Evolutionary conservation across 1,140 invertebrate genomes (phyloP), one percentile per base, ranked within the genome.

Genomic region (Centruroides sculpturatus): DNA sequence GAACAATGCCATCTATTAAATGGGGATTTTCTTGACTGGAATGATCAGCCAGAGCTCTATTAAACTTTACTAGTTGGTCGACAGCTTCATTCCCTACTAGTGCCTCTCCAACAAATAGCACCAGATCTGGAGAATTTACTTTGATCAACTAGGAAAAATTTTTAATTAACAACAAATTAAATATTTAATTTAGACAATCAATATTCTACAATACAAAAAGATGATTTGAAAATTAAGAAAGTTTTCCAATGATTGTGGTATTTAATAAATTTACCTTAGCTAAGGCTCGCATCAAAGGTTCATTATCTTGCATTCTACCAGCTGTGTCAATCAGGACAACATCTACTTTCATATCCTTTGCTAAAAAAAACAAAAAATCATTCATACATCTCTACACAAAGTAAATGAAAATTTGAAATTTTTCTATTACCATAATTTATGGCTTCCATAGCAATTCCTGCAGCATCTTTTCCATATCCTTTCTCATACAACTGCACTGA

Each of bases 21-120:
- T 93, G 89, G 3, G 91, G 89, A 75, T 86, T 85, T n/a, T 76
- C 73, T 35, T 83, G 84, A 47, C 82, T 83, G 35, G 87, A 89
- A 71, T 89, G 86, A 74, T 93, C 89, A 10, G 87, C 88, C 11
- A 99, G 77, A 4, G 95, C 92, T 73, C 96, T 89, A 77, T 99
- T 99, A 74, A 99, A 99, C 76, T 99, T 99, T 0, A 92, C 86
- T 53, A 99, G 79, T 74, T 99, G 97, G 78, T 99, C 97, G 35
- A 99, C 95, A 55, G 96, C 97, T 76, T 99, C 97, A 74, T 99
- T 99, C n/a, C 97, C 97, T 12, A 99, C 97, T 3, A 99, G 76
- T 1, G 97, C 97, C 76, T 99, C 97, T 2, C 97, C 97, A 6
- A 99, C 97, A 76, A 99, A 99, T 9, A 99, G 76, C 4, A 99